Percentiles rank a stretch among this genome's conserved stretches.
Conservation (phyloP, 2,888 invertebrate species). For the Rhodophaea formosa region DNA sequence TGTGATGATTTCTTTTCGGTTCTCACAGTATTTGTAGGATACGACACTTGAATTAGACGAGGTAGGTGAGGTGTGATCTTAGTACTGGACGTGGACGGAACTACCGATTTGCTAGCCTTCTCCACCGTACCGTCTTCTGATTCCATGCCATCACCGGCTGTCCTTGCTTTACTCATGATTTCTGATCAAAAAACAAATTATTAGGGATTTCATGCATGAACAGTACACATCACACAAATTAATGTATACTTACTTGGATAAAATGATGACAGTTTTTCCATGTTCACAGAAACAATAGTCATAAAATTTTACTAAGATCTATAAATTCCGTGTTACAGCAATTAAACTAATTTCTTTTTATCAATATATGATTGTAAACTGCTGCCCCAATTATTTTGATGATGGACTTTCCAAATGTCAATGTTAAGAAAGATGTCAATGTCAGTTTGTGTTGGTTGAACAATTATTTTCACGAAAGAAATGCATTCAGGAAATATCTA, state of each 20-base stretch:
- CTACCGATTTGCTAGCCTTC: conserved; percentile 29
- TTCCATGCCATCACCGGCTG: conserved; percentile 91
- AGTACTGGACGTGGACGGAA: conserved; percentile 29
- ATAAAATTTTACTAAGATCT: not conserved
- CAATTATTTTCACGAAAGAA: too few relatives aligned
- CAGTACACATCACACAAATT: not conserved
- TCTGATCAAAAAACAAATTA: conserved; percentile 40
- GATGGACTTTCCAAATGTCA: too few relatives aligned
- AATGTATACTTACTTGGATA: conserved; percentile 48
- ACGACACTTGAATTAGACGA: conserved; percentile 65
- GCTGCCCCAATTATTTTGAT: not conserved
- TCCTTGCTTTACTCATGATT: conserved; percentile 76
- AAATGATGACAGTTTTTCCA: conserved; percentile 48
- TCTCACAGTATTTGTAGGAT: conserved; percentile 82
- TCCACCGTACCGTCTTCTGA: conserved; percentile 65
- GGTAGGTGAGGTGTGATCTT: conserved; percentile 46
- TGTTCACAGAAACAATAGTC: conserved; percentile 22
- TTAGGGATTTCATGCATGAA: not conserved
- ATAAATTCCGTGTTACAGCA: not conserved
- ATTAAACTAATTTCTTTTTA: not conserved
- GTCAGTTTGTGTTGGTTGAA: too few relatives aligned
- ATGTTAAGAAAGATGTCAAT: too few relatives aligned
- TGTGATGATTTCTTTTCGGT: conserved; percentile 78
- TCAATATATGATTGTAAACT: too few relatives aligned
- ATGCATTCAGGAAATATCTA: too few relatives aligned